These are phyloP conservation scores for Scopus umbretta DNA, from an alignment of 2,113 vertebrate genomes.

Conservation along the genomic window DNA sequence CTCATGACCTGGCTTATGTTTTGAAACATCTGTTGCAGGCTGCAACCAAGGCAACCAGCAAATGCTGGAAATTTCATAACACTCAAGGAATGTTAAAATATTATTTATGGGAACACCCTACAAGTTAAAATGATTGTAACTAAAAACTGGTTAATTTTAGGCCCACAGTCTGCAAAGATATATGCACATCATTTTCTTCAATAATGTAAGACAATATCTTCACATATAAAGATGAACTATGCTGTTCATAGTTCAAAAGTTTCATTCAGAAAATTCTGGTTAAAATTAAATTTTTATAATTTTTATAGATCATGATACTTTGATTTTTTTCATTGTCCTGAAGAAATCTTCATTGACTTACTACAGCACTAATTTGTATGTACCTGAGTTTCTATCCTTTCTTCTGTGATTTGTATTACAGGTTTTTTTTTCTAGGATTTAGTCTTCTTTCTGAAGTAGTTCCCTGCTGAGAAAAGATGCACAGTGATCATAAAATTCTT, in stretches of 20 bases:
- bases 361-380: background rate
- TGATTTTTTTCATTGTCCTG: background rate
- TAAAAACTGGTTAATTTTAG: background rate
- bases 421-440: background rate
- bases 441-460: background rate
- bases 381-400: rapidly evolving
- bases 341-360: background rate
- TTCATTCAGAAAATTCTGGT: background rate
- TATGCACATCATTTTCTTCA: background rate
- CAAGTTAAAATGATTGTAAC: background rate
- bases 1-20: constrained; percentile 31
- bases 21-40: constrained; percentile 40
- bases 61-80: constrained; percentile 35
- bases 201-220: background rate
- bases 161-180: background rate
- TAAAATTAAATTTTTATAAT: background rate
- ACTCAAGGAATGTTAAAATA: constrained; percentile 23
- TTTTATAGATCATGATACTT: background rate
- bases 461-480: background rate
- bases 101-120: constrained; percentile 21
- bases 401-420: background rate
- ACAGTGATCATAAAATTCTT: background rate
- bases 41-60: constrained; percentile 34
- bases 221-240: background rate
- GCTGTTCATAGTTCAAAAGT: background rate